Evolutionary conservation across 2,888 invertebrate species (phyloP).

Genomic region (Ophonus ardosiacus): DNA sequence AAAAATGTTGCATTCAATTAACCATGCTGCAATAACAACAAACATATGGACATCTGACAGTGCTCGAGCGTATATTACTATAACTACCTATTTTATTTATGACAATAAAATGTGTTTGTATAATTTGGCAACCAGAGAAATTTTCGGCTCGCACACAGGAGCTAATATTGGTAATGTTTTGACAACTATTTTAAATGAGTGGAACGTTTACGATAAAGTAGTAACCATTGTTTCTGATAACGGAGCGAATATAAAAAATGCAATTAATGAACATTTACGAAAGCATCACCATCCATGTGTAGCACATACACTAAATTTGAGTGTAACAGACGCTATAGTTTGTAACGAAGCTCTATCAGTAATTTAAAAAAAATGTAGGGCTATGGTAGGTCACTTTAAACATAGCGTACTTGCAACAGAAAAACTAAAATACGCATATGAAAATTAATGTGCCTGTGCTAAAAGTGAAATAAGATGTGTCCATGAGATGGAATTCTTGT

Average conservation of each 20-base stretch:
- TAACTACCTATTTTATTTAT: conserved; percentile 65
- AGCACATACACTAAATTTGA: conserved; percentile 67
- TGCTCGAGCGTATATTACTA: conserved; percentile 64
- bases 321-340: conserved; percentile 61
- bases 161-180: conserved; percentile 64
- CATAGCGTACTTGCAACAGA: conserved; percentile 59
- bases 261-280: conserved; percentile 63
- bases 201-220: conserved; percentile 66
- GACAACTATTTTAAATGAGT: conserved; percentile 63
- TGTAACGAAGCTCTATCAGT: conserved; percentile 24
- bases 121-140: conserved; percentile 65
- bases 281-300: conserved; percentile 68
- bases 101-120: conserved; percentile 54
- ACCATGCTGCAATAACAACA: conserved; percentile 66
- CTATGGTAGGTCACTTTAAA: conserved; percentile 64
- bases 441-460: conserved; percentile 56
- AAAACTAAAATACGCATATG: conserved; percentile 61
- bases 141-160: conserved; percentile 63
- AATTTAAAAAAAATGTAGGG: conserved; percentile 64
- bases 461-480: conserved; percentile 60
- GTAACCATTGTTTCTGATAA: conserved; percentile 67
- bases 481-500: conserved; percentile 59
- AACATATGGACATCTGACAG: conserved; percentile 67
- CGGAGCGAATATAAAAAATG: conserved; percentile 67
- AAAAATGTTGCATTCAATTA: conserved; percentile 59